These are phyloP conservation scores for Psilopsiagon aymara DNA, from an alignment of 2,113 vertebrate genomes.

Conservation along the genomic window DNA sequence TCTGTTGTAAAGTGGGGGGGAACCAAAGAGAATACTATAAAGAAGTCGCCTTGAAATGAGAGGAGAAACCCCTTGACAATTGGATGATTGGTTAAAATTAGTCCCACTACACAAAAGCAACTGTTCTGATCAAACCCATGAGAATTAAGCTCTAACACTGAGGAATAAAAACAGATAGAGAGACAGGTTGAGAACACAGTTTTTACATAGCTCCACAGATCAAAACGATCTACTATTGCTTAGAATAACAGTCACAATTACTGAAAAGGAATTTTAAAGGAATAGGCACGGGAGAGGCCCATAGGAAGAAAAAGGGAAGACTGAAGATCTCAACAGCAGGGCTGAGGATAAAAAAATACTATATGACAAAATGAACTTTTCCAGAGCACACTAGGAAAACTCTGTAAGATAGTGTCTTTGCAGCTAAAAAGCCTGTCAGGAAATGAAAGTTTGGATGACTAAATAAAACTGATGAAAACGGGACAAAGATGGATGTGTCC, in stretches of 20 bases:
- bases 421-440: conserved; percentile 6
- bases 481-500: neutral
- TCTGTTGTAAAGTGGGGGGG: neutral
- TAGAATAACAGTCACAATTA: conserved; percentile 52
- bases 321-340: neutral
- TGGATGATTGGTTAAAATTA: conserved; percentile 57
- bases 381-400: neutral
- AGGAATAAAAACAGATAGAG: conserved; percentile 37
- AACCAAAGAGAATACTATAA: conserved; percentile 50
- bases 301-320: neutral
- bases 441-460: neutral
- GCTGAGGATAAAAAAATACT: neutral
- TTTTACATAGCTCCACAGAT: conserved; percentile 35
- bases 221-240: conserved; percentile 36
- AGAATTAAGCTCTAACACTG: conserved; percentile 31
- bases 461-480: neutral
- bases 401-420: neutral
- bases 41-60: conserved; percentile 19
- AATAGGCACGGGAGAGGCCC: neutral
- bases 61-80: conserved; percentile 25
- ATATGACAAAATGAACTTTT: neutral
- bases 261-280: conserved; percentile 33
- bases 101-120: conserved; percentile 33
- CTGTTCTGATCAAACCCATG: conserved; percentile 47
- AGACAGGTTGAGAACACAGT: conserved; percentile 52